Conservation (phyloP, 2,797 vertebrate species). For the Sebastes nivosus region DNA sequence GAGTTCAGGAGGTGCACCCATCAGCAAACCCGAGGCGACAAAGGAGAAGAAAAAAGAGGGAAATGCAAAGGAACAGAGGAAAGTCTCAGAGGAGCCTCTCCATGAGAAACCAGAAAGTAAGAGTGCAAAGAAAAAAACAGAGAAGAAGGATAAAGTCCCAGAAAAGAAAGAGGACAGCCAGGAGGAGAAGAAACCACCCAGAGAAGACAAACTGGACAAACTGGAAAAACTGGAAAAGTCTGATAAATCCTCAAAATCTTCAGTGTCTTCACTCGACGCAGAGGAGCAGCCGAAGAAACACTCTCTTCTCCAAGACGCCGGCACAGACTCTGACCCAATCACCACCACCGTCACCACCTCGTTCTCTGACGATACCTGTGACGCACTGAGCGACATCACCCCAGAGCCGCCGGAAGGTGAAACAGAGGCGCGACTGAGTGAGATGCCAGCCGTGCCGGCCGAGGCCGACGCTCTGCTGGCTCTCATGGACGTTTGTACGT, state of each 20-base stretch:
- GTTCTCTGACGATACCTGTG: slow-evolving; percentile 74
- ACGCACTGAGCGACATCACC: slow-evolving; percentile 81
- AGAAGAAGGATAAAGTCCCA: slow-evolving; percentile 82
- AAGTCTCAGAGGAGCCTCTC: slow-evolving; percentile 76
- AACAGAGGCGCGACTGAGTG: slow-evolving; percentile 6
- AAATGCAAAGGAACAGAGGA: slow-evolving; percentile 80
- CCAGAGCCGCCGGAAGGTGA: slow-evolving; percentile 75
- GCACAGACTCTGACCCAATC: slow-evolving; percentile 58
- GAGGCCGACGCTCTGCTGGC: slow-evolving; percentile 81
- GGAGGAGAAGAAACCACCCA: slow-evolving; percentile 57
- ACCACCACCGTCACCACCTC: slow-evolving; percentile 44
- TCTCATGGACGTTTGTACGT: slow-evolving; percentile 79
- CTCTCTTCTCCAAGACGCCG: slow-evolving; percentile 46
- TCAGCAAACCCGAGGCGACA: slow-evolving; percentile 62
- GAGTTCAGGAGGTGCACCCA: slow-evolving; percentile 69
- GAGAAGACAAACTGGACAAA: slow-evolving; percentile 53
- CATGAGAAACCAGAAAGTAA: slow-evolving; percentile 71
- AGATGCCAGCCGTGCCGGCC: slow-evolving; percentile 52
- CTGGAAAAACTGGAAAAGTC: slow-evolving; percentile 50
- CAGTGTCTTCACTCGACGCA: slow-evolving; percentile 22
- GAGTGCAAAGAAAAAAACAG: slow-evolving; percentile 67
- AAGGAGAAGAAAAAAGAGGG: slow-evolving; percentile 89
- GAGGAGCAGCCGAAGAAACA: slow-evolving; percentile 40
- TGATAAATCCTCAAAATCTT: slow-evolving; percentile 50
- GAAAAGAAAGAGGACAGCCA: slow-evolving; percentile 71